Evolutionary conservation across 2,113 vertebrate species (phyloP).

Genomic region (Asarcornis scutulata): DNA sequence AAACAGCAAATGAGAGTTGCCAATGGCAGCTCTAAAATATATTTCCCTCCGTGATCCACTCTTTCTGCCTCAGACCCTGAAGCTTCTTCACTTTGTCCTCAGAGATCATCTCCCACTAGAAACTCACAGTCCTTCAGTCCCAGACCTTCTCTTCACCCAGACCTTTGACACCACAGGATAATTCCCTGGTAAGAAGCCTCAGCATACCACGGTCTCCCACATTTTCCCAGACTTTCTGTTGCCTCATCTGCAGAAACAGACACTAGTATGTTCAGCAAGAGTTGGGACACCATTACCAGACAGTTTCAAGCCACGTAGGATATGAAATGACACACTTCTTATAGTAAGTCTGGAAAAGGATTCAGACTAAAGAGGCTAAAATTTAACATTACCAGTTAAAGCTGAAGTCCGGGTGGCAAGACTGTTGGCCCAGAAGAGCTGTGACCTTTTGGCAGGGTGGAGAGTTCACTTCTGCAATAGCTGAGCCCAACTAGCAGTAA

Average conservation of each 20-base stretch:
- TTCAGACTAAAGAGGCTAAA: background rate
- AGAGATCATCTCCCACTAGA: background rate
- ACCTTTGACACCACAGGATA: background rate
- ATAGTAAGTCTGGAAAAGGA: background rate
- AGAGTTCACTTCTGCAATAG: background rate
- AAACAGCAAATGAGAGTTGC: background rate
- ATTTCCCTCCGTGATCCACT: background rate
- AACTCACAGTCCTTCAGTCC: background rate
- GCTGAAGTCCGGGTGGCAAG: background rate
- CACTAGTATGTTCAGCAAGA: background rate
- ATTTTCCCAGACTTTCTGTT: background rate
- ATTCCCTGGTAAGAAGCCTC: background rate
- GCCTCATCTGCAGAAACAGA: background rate
- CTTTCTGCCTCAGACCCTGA: background rate
- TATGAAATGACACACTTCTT: background rate
- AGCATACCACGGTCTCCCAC: accelerated
- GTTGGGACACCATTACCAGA: background rate
- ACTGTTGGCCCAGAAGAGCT: background rate
- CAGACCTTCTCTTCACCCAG: background rate
- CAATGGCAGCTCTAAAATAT: background rate
- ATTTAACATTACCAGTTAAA: background rate
- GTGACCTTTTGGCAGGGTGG: background rate
- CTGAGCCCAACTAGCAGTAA: background rate
- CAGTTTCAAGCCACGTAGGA: background rate
- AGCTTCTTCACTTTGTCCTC: background rate